A percentile compares a stretch with the other conserved stretches of the same genome.
phyloP scores from a whole-genome alignment of 2,888 invertebrate genomes.

The Alcis repandata region DNA sequence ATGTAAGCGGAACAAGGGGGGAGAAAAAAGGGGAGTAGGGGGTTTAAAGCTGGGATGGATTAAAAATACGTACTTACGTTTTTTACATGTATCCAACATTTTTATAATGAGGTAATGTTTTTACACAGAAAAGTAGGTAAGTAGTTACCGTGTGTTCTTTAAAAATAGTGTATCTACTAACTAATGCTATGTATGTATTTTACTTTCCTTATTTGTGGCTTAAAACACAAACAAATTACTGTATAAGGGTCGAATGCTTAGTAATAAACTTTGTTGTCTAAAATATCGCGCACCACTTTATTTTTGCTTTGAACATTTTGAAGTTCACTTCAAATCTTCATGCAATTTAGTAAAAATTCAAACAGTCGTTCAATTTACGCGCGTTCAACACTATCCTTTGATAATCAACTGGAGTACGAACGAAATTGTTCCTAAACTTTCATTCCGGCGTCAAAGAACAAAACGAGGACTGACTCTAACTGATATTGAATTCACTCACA shows the following conservation, averaged over 20 bases:
- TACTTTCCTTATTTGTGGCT: too few species aligned
- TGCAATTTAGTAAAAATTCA: slow-evolving; percentile 3
- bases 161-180: too few species aligned
- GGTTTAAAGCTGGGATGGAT: background rate
- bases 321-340: background rate
- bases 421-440: slow-evolving; percentile 6
- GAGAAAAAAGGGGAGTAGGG: background rate
- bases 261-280: too few species aligned
- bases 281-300: too few species aligned
- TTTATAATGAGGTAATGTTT: background rate
- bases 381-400: slow-evolving; percentile 9
- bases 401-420: slow-evolving; percentile 4
- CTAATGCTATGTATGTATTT: too few species aligned
- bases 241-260: too few species aligned
- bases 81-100: background rate
- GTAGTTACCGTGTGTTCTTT: too few species aligned
- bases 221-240: too few species aligned
- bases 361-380: background rate
- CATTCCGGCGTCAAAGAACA: slow-evolving; percentile 1
- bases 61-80: background rate
- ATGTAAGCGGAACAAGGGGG: background rate
- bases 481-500: slow-evolving; percentile 20
- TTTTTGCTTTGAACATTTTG: too few species aligned
- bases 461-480: slow-evolving; percentile 16
- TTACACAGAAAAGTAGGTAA: too few species aligned